Evolutionary conservation across 2,888 invertebrate species (phyloP).

Genomic region (Liposcelis brunnea): DNA sequence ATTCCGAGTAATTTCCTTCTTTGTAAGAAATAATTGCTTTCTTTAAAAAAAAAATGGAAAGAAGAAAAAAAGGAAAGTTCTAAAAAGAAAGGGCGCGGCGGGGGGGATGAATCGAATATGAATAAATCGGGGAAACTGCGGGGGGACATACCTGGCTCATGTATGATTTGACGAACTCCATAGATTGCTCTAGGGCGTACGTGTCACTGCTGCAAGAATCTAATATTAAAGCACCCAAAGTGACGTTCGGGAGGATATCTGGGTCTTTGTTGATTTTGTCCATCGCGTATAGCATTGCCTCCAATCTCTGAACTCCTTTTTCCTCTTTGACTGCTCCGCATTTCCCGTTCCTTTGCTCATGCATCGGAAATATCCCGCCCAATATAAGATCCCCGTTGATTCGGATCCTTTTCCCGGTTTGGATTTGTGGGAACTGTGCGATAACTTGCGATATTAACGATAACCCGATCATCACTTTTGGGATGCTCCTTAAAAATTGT

Average conservation of each 20-base stretch:
- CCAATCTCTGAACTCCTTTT: slow-evolving; percentile 50
- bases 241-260: slow-evolving; percentile 40
- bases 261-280: slow-evolving; percentile 42
- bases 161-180: slow-evolving; percentile 39
- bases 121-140: background rate
- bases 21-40: background rate
- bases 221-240: slow-evolving; percentile 38
- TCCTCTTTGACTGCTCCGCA: slow-evolving; percentile 43
- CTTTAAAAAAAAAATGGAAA: background rate
- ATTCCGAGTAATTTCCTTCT: no score
- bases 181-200: slow-evolving; percentile 47
- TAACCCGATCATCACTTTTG: no score
- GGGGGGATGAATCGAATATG: background rate
- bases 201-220: slow-evolving; percentile 48
- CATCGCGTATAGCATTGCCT: slow-evolving; percentile 48
- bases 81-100: background rate
- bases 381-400: slow-evolving; percentile 40
- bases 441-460: no score
- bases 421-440: no score
- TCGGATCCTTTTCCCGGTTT: background rate
- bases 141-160: slow-evolving; percentile 4
- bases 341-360: slow-evolving; percentile 34
- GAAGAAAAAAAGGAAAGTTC: background rate
- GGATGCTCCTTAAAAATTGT: no score
- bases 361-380: slow-evolving; percentile 52